Percentiles rank a stretch among this genome's conserved stretches.
Conservation (phyloP, 2,113 vertebrate genomes). For the Chaetops frenatus region DNA sequence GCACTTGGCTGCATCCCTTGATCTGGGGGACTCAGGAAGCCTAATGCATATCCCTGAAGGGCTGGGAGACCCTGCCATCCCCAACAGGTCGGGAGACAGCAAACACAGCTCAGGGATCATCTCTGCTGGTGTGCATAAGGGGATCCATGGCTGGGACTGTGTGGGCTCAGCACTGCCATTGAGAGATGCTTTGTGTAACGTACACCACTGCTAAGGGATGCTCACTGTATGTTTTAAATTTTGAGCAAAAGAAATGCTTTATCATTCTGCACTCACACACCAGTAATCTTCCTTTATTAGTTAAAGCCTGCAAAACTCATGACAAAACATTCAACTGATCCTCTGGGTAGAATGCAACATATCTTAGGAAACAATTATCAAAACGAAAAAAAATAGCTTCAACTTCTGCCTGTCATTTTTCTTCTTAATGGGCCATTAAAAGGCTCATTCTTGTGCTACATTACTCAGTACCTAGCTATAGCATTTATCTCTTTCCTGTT, state of each 20-base stretch:
- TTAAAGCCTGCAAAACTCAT: neutral
- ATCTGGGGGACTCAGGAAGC: neutral
- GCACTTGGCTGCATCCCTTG: neutral
- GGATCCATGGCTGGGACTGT: rapidly evolving
- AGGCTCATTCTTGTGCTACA: neutral
- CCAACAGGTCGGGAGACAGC: neutral
- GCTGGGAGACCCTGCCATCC: neutral
- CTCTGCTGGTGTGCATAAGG: rapidly evolving
- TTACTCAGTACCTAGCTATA: neutral
- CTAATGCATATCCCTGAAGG: neutral
- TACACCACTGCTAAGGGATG: neutral
- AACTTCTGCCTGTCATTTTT: neutral
- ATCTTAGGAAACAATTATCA: neutral
- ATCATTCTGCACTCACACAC: neutral
- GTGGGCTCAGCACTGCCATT: neutral
- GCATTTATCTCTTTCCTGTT: neutral
- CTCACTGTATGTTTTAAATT: neutral
- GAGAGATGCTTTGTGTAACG: neutral
- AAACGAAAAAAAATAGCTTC: neutral
- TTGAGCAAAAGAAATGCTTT: neutral
- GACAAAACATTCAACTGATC: neutral
- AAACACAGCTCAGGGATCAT: neutral
- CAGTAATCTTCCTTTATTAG: neutral
- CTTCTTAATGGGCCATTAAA: neutral
- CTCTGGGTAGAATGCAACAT: neutral